Evolutionary conservation across 2,888 invertebrate species (phyloP).

Genomic region (Pelosia muscerda): DNA sequence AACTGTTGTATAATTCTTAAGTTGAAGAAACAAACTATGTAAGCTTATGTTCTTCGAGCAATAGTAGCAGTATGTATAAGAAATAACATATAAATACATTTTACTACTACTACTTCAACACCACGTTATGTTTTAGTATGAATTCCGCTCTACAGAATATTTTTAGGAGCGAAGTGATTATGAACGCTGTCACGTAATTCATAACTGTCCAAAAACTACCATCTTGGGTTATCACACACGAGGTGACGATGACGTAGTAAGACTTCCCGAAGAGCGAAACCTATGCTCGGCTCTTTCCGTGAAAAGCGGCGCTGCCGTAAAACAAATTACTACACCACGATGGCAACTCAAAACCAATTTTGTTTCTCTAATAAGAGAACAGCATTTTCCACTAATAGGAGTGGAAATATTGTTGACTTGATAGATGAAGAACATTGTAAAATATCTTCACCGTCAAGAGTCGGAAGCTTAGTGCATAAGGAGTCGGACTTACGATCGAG

Average conservation of each 20-base stretch:
- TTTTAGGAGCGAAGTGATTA: not conserved
- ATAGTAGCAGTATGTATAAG: not conserved
- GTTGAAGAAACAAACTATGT: not conserved
- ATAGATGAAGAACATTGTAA: too few species aligned
- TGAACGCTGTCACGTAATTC: slow-evolving; percentile 2
- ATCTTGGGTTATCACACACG: not conserved
- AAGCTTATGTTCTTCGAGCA: not conserved
- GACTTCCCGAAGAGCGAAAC: too few species aligned
- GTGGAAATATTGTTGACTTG: too few species aligned
- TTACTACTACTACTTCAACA: not conserved
- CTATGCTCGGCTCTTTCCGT: too few species aligned
- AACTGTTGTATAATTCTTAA: not conserved
- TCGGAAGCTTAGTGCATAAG: too few species aligned
- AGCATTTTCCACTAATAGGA: too few species aligned
- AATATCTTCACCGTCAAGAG: not conserved
- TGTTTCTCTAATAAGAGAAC: too few species aligned
- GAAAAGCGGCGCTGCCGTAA: too few species aligned
- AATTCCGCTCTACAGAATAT: not conserved
- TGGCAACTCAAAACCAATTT: too few species aligned
- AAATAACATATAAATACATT: not conserved
- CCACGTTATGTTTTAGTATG: not conserved
- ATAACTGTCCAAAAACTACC: not conserved
- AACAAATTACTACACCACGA: too few species aligned
- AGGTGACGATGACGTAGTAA: too few species aligned
- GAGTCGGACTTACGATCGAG: too few species aligned